Percentiles rank a stretch among this genome's conserved stretches.
Evolutionary conservation across 2,888 invertebrate species (phyloP).

Genomic region (Torymus tubicola): DNA sequence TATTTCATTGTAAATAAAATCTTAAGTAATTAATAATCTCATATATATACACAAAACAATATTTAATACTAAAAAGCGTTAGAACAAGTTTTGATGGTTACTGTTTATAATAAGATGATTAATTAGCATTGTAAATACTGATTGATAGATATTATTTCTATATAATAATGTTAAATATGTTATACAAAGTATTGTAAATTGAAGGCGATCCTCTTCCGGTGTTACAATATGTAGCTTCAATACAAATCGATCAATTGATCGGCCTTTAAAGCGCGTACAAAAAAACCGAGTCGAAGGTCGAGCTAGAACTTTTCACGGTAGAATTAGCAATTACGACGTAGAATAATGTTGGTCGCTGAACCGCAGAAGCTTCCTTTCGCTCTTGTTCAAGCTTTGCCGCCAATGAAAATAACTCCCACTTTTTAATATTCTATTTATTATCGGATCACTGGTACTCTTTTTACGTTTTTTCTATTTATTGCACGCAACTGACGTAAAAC

Average conservation of each 20-base stretch:
- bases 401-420: neutral
- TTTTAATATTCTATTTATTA: neutral
- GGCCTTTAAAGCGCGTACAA: neutral
- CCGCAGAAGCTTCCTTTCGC: neutral
- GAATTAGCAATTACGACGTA: conserved; percentile 32
- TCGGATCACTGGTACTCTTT: too few species aligned
- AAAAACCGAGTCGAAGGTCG: conserved; percentile 32
- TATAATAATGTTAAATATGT: neutral
- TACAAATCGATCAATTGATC: conserved; percentile 44
- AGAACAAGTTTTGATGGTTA: too few species aligned
- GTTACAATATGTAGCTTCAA: neutral
- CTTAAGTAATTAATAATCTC: too few species aligned
- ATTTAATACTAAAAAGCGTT: too few species aligned
- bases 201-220: conserved; percentile 9
- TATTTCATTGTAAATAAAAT: too few species aligned
- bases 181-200: neutral
- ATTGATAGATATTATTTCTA: neutral
- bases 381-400: neutral
- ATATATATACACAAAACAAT: too few species aligned
- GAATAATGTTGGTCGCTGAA: conserved; percentile 23
- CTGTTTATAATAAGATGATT: too few species aligned
- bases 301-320: conserved; percentile 28
- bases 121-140: too few species aligned
- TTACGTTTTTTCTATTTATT: too few species aligned
- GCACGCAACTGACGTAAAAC: too few species aligned